Base-by-base conservation (phyloP, 2,113 vertebrate genomes). In the Anas platyrhynchos region DNA sequence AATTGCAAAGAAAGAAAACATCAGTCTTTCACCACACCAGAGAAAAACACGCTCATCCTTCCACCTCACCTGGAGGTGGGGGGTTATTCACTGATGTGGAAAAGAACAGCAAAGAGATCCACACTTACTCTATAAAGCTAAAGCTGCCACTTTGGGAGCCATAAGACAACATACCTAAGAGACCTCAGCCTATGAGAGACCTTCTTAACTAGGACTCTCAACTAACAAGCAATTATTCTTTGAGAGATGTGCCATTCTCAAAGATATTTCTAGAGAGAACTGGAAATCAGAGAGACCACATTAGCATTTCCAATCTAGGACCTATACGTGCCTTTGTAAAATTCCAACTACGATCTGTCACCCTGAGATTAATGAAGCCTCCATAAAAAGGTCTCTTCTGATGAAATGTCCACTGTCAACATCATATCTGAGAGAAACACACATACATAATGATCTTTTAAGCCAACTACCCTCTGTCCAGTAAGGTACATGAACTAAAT, bases 51-150 rank as follows among this genome's bases (percentile, higher is more conserved):
- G 4, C 21, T 69, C 2, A 9, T 8, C 2, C 3, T 20, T 76
- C 26, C 13, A 11, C 2, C 11, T 59, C 18, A 43, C 36, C 11
- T 50, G n/a, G 36, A 83, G 17, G 2, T 16, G 4, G 50, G 6
- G 41, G 4, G 8, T 44, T 52, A 11, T 31, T 34, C 8, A 48
- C 29, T n/a, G 10, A 8, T 3, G 2, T 73, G 23, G 41, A 83
- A 86, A 22, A 8, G 15, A 72, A 63, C 20, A 82, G 4, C 29
- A 68, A n/a, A 80, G 7, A 50, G 16, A 73, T 16, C n/a, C 0
- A 1, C 10, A 48, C 0, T 0, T 0, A 1, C 54, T 65, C 20
- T 15, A 9, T 10, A 18, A 66, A 38, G 16, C 4, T 9, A 15
- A 75, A 83, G 44, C 26, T 83, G 38, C 6, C 5, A 4, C 29